phyloP scores from a whole-genome alignment of 2,888 invertebrate genomes.

The Girardia tigrina region DNA sequence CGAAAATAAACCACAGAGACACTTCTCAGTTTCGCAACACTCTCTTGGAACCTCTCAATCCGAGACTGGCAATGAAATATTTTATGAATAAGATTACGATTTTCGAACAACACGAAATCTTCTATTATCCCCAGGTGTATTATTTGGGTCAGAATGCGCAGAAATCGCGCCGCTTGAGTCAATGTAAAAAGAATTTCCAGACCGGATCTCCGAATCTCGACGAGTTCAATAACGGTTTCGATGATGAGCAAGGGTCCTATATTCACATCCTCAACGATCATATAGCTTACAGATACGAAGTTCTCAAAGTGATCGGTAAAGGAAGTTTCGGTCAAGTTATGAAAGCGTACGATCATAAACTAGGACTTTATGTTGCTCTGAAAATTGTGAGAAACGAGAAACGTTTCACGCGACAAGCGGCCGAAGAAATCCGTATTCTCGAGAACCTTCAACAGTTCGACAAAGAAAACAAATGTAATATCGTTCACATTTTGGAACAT shows the following conservation, averaged over 20 bases:
- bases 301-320: slow-evolving; percentile 83
- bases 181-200: slow-evolving; percentile 70
- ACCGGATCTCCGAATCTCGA: slow-evolving; percentile 56
- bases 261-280: slow-evolving; percentile 94
- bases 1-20: background rate
- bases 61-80: slow-evolving; percentile 49
- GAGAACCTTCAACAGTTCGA: slow-evolving; percentile 80
- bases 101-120: slow-evolving; percentile 90
- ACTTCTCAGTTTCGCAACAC: background rate
- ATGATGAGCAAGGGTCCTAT: slow-evolving; percentile 95
- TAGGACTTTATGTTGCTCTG: slow-evolving; percentile 75
- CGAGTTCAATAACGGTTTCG: slow-evolving; percentile 79
- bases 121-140: slow-evolving; percentile 74
- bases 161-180: slow-evolving; percentile 64
- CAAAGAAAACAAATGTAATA: slow-evolving; percentile 84
- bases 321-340: slow-evolving; percentile 92
- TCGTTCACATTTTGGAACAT: slow-evolving; percentile 87
- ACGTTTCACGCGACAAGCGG: slow-evolving; percentile 81
- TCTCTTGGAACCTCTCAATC: slow-evolving; percentile 42
- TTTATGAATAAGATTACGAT: slow-evolving; percentile 67
- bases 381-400: slow-evolving; percentile 89
- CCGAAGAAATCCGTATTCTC: slow-evolving; percentile 76
- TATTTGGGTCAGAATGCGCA: slow-evolving; percentile 88
- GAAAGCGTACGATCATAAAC: slow-evolving; percentile 87
- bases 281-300: slow-evolving; percentile 81